Percentiles rank a stretch among this genome's conserved stretches.
Conservation (phyloP, 92 coral and sea anemone genomes). For the Epizoanthus ramosus region DNA sequence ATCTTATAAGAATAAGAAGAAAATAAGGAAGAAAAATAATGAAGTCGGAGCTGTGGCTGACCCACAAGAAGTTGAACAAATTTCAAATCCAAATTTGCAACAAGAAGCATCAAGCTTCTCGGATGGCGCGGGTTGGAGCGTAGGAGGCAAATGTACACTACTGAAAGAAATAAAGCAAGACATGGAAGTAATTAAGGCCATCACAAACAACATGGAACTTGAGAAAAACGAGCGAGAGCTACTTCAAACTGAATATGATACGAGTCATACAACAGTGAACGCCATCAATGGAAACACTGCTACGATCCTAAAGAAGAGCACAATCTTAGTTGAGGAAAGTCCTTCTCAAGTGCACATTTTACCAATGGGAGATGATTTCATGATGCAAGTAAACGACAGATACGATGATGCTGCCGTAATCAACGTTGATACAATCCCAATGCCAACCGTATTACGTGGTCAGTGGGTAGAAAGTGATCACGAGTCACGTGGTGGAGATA, state of each 20-base stretch:
- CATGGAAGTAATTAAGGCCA: conserved; percentile 12
- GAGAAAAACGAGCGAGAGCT: background rate
- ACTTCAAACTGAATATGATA: background rate
- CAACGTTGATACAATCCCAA: background rate
- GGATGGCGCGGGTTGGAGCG: too few species aligned
- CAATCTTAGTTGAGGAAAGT: too few species aligned
- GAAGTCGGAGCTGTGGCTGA: background rate
- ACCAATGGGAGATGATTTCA: too few species aligned
- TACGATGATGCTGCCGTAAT: background rate
- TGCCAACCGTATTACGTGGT: background rate
- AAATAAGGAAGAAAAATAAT: background rate
- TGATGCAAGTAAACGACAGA: background rate
- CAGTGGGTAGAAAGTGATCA: conserved; percentile 18
- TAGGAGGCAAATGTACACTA: background rate
- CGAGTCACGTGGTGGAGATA: background rate
- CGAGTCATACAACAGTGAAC: background rate
- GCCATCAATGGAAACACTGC: background rate
- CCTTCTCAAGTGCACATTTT: too few species aligned
- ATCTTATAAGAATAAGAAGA: too few species aligned
- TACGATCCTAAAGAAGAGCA: background rate
- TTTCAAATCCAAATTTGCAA: background rate
- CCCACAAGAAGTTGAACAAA: background rate
- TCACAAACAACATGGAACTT: background rate
- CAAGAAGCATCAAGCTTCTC: background rate
- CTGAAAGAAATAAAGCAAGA: conserved; percentile 23